Evolutionary conservation across 2,113 vertebrate genomes (phyloP).

Genomic region (Catagonus wagneri): DNA sequence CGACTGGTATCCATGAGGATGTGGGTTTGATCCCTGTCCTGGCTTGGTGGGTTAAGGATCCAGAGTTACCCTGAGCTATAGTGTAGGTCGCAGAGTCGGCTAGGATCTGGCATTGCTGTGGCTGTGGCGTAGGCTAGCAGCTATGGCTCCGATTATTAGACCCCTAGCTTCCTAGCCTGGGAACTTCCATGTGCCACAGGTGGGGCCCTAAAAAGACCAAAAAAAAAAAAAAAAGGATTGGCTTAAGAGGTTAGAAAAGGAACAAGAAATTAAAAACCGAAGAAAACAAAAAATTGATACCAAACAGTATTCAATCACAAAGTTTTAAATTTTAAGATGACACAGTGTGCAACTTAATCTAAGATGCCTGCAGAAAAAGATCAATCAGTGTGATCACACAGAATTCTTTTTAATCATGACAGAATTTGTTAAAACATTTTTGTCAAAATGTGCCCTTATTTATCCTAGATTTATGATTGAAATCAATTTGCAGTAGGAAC

Average conservation of each 20-base stretch:
- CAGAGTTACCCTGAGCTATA: too few species aligned
- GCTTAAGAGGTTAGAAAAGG: neutral
- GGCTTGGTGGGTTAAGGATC: too few species aligned
- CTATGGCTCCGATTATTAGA: too few species aligned
- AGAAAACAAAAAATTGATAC: constrained; percentile 7
- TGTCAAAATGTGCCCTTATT: constrained; percentile 47
- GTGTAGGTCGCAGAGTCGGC: too few species aligned
- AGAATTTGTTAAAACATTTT: constrained; percentile 51
- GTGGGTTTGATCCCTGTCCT: too few species aligned
- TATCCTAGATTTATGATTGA: constrained; percentile 66
- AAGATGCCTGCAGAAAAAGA: constrained; percentile 36
- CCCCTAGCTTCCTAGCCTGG: too few species aligned
- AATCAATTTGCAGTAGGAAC: constrained; percentile 66
- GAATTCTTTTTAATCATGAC: constrained; percentile 46
- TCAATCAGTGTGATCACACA: neutral
- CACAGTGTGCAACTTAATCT: neutral
- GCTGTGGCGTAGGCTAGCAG: too few species aligned
- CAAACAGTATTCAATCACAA: neutral
- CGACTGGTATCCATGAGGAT: too few species aligned
- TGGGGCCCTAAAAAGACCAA: neutral
- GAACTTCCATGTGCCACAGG: too few species aligned
- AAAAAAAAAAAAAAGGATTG: constrained; percentile 34
- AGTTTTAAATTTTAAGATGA: neutral
- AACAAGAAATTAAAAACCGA: neutral
- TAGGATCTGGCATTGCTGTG: too few species aligned